Base-by-base conservation (phyloP, 2,113 vertebrate species). In the Cephalopterus ornatus region DNA sequence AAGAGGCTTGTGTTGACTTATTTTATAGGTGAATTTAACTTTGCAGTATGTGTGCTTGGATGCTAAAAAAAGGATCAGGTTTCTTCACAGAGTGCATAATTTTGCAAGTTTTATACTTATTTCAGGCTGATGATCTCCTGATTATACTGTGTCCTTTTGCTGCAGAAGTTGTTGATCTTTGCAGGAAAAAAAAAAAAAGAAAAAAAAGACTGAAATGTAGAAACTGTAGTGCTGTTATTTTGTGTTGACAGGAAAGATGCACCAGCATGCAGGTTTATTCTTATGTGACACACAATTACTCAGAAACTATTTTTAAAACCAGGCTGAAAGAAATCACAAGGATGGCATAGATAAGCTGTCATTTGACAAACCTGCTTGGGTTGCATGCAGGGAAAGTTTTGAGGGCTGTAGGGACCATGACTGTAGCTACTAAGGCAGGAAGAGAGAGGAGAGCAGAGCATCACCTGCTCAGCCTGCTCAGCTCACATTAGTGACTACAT, bases 131-230 rank as follows among this genome's bases (percentile, higher is more conserved):
- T 74, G 59, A 90, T 89, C 58, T 94, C 88, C 80, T 92, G 74
- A 94, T 93, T 91, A 94, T 95, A 70, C 62, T 23, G 16, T 44
- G 63, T 94, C 90, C 27, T 84, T 89, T 89, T 56, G 13, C 86
- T 93, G 86, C 74, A 92, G 86, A 89, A 96, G 74, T 70, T 80
- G 92, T 94, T 95, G 88, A 91, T 92, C 70, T 92, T 82, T 74
- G 83, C 74, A 89, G 59, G 0, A 23, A 20, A 67, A 74, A 46
- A 42, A 73, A 35, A 55, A 28, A 46, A 12, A 32, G 13, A 17
- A 24, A 49, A 12, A 26, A 37, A 42, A 33, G 28, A 14, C 35
- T 27, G 67, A 84, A 67, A 66, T 56, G 35, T 63, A 56, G 67
- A 90, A 94, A 49, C 9, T 24, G 15, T 74, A 59, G 62, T 61